Conservation (phyloP, 1,140 invertebrate genomes). For the Eurosta solidaginis region DNA sequence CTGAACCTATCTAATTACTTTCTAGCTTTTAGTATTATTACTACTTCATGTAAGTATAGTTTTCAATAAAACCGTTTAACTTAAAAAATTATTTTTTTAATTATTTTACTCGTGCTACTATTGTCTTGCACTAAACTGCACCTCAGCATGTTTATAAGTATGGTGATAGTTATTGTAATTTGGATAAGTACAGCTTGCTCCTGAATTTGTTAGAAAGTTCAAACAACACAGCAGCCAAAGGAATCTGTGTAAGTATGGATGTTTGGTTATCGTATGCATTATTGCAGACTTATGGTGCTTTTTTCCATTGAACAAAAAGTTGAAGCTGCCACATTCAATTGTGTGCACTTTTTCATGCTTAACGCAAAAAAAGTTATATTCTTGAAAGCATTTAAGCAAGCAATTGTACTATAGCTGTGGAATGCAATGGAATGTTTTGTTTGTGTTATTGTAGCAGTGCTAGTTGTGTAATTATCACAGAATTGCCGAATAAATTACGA, state of each 20-base stretch:
- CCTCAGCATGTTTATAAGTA: background rate
- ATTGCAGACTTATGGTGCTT: background rate
- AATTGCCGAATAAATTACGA: background rate
- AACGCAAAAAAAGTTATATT: too few species aligned
- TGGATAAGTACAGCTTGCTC: constrained; percentile 8
- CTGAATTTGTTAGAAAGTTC: background rate
- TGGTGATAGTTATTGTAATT: background rate
- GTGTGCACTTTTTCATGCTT: background rate
- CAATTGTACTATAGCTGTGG: background rate
- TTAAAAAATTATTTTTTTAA: too few species aligned
- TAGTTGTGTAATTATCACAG: background rate
- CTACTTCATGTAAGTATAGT: too few species aligned
- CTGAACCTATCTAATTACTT: too few species aligned
- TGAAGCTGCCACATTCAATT: background rate
- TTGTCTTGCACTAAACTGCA: too few species aligned
- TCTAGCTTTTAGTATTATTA: too few species aligned
- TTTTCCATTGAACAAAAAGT: background rate
- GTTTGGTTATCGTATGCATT: background rate
- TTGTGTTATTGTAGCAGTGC: background rate
- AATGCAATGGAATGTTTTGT: background rate
- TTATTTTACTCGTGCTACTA: too few species aligned
- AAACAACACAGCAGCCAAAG: background rate
- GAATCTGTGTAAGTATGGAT: background rate
- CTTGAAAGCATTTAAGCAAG: background rate
- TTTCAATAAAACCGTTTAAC: too few species aligned